phyloP scores from a whole-genome alignment of 2,888 invertebrate species.

The Noctua janthina region DNA sequence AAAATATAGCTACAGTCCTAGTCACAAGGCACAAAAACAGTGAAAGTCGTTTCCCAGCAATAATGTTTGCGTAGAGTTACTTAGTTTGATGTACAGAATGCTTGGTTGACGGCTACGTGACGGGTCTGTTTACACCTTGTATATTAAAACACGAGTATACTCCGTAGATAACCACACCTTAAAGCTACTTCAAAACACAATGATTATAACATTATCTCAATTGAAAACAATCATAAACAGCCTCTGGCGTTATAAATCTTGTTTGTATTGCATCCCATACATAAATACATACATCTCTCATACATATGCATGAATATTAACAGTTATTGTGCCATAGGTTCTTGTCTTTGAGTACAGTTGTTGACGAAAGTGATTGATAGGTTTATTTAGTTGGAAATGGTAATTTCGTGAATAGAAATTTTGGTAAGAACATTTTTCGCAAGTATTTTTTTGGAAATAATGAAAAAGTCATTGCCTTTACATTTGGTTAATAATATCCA shows the following conservation, averaged over 20 bases:
- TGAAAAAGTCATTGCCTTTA: background rate
- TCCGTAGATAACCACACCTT: constrained; percentile 9
- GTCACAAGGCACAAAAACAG: no score
- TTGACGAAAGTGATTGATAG: background rate
- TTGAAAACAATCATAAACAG: constrained; percentile 11
- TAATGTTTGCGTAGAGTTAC: no score
- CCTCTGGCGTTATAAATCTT: constrained; percentile 29
- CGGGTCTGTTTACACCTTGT: no score
- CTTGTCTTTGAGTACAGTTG: constrained; percentile 27
- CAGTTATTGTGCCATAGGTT: constrained; percentile 24
- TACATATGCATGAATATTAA: constrained; percentile 43
- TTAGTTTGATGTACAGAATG: no score
- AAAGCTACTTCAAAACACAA: constrained; percentile 10
- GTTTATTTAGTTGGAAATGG: background rate
- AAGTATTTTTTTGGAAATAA: background rate
- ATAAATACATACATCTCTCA: constrained; percentile 33
- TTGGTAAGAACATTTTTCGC: background rate
- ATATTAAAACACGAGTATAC: background rate
- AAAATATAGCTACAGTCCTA: no score
- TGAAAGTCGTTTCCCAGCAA: no score
- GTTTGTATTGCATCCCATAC: constrained; percentile 27
- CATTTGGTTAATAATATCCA: background rate
- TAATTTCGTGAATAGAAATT: background rate
- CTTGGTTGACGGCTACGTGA: no score
- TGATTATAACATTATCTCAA: constrained; percentile 30